Conservation (phyloP, 1,140 invertebrate species). For the Ceratina japonica region DNA sequence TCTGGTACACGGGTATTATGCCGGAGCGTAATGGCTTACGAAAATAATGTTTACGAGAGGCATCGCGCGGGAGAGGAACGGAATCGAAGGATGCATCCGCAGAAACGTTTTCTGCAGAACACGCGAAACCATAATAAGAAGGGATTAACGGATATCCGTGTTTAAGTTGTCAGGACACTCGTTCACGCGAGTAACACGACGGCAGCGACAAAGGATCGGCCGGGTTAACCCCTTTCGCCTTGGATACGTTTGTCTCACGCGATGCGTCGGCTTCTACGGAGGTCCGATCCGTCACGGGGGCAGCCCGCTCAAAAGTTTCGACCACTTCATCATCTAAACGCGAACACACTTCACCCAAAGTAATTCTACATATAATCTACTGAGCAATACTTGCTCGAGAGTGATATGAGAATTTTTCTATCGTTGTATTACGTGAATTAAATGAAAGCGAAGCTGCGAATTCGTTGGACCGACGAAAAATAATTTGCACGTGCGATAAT, state of each 20-base stretch:
- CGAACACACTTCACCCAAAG: neutral
- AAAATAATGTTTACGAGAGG: neutral
- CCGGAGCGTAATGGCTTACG: neutral
- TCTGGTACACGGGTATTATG: too few relatives aligned
- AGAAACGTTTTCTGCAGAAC: slow-evolving; percentile 15
- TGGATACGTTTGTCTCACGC: slow-evolving; percentile 6
- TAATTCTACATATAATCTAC: too few relatives aligned
- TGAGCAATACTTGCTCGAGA: too few relatives aligned
- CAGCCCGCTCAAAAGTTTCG: neutral
- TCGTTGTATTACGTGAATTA: too few relatives aligned
- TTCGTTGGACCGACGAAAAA: neutral
- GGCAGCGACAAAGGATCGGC: slow-evolving; percentile 23
- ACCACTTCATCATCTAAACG: too few relatives aligned
- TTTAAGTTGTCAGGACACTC: slow-evolving; percentile 22
- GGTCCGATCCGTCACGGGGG: neutral
- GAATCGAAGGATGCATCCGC: neutral
- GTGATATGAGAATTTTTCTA: neutral
- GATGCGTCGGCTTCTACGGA: neutral
- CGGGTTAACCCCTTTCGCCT: neutral
- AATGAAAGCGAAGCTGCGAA: too few relatives aligned
- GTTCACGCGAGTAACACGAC: slow-evolving; percentile 3
- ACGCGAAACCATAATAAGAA: slow-evolving; percentile 32
- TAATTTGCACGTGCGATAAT: neutral
- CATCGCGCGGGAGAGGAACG: neutral
- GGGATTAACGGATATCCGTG: slow-evolving; percentile 43